A percentile compares a stretch with the other conserved stretches of the same genome.
phyloP scores from a whole-genome alignment of 2,113 vertebrate genomes.

The Xenopus borealis region DNA sequence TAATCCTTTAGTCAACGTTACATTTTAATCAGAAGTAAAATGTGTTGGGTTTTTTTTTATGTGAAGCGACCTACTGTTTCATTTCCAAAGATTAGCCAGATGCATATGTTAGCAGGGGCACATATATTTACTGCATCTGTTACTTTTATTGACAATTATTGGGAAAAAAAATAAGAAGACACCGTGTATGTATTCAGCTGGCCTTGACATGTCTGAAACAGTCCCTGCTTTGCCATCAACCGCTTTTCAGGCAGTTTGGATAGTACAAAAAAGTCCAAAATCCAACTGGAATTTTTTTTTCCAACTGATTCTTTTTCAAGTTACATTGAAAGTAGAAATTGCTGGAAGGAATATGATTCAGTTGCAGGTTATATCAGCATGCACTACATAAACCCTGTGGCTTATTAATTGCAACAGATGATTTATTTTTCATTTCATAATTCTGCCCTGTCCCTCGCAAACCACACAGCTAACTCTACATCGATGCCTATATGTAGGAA shows the following conservation, averaged over 20 bases:
- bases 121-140: conserved; percentile 66
- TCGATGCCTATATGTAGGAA: background rate
- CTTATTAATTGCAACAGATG: conserved; percentile 60
- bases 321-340: background rate
- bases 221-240: conserved; percentile 43
- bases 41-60: conserved; percentile 53
- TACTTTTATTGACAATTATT: conserved; percentile 63
- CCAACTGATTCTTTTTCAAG: background rate
- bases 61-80: conserved; percentile 61
- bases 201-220: conserved; percentile 55
- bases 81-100: conserved; percentile 72
- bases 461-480: conserved; percentile 49
- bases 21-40: conserved; percentile 80
- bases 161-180: too few species aligned
- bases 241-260: too few species aligned
- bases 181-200: conserved; percentile 45
- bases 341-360: conserved; percentile 49
- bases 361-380: conserved; percentile 56
- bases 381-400: conserved; percentile 54
- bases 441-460: conserved; percentile 47
- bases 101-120: conserved; percentile 68
- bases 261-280: background rate
- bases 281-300: background rate
- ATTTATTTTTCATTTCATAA: conserved; percentile 50
- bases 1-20: conserved; percentile 79